These are phyloP conservation scores for Discoglossus pictus DNA, from an alignment of 2,797 vertebrate species.

Conservation along the genomic window DNA sequence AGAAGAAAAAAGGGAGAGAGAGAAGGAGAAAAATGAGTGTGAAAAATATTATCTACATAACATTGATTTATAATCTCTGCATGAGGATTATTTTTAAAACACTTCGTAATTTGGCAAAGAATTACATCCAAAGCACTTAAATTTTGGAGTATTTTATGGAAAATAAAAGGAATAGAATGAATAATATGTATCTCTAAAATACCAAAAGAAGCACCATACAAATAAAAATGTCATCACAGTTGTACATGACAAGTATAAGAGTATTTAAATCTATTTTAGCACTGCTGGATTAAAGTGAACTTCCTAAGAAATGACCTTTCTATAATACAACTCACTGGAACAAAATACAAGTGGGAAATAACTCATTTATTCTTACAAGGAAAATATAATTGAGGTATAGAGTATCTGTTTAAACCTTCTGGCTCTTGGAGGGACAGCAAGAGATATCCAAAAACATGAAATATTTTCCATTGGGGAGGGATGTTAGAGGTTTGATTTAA, in stretches of 20 bases:
- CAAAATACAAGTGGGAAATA: background rate
- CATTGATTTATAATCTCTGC: background rate
- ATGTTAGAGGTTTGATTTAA: no score
- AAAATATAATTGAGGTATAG: background rate
- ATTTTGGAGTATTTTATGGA: background rate
- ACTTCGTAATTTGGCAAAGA: background rate
- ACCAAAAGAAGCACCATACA: background rate
- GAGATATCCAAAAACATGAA: no score
- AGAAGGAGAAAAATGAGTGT: background rate
- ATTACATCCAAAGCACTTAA: no score
- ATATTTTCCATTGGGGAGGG: no score
- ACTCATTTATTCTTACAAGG: background rate
- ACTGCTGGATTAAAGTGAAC: no score
- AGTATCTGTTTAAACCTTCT: background rate
- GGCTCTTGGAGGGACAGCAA: background rate
- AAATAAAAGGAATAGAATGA: background rate
- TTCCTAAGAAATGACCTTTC: slow-evolving; percentile 1
- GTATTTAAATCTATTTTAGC: background rate
- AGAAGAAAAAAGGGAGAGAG: background rate
- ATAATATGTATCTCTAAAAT: background rate
- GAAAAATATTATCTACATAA: background rate
- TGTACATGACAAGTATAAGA: background rate
- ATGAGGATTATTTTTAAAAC: background rate
- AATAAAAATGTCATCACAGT: background rate
- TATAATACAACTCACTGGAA: no score